Evolutionary conservation across 1,140 invertebrate genomes (phyloP).

Genomic region (Tetragonula clypearis): DNA sequence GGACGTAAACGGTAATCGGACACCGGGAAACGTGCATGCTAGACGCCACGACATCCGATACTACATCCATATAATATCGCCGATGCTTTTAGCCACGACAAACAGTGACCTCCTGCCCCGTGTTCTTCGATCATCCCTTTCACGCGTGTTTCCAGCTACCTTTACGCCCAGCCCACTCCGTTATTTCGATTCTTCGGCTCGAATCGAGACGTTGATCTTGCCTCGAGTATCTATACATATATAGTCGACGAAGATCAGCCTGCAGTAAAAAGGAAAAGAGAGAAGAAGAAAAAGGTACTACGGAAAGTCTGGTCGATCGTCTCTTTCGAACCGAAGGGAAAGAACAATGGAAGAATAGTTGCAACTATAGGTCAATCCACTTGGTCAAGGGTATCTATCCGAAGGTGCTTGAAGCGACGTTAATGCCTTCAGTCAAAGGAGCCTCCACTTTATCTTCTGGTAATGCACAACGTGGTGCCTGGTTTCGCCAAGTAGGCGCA

Average conservation of each 20-base stretch:
- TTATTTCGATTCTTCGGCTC: background rate
- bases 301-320: background rate
- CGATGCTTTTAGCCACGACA: constrained; percentile 62
- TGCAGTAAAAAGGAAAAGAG: background rate
- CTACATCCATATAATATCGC: constrained; percentile 54
- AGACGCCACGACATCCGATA: constrained; percentile 49
- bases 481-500: constrained; percentile 17
- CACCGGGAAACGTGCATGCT: constrained; percentile 37
- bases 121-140: constrained; percentile 31
- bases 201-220: background rate
- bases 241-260: background rate
- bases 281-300: background rate
- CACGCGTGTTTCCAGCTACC: background rate
- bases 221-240: background rate
- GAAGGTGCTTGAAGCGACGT: constrained; percentile 45
- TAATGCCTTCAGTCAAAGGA: constrained; percentile 59
- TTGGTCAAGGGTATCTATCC: constrained; percentile 9
- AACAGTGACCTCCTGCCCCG: constrained; percentile 49
- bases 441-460: constrained; percentile 19
- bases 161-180: too few relatives aligned
- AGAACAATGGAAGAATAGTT: background rate
- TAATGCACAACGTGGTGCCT: constrained; percentile 44
- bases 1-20: constrained; percentile 55
- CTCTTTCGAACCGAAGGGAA: background rate
- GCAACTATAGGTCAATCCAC: background rate